Base-by-base conservation (phyloP, 2,888 invertebrate species). In the Sicus ferrugineus region DNA sequence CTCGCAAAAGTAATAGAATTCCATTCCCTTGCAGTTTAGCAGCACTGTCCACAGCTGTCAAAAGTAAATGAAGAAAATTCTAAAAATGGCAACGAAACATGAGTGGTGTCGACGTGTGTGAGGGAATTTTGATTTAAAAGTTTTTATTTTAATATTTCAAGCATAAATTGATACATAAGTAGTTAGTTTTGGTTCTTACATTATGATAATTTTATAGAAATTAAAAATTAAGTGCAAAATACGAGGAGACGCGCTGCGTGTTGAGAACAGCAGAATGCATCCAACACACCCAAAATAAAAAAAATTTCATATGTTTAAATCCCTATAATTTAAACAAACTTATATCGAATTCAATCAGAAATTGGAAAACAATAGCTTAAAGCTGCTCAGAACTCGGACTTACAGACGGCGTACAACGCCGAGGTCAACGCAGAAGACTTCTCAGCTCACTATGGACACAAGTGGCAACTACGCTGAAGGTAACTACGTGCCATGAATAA, bases 381-480 rank as follows among this genome's bases (percentile, higher is more conserved):
- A 54, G 7, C 54, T 54, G 54, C 21, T 54, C 28, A 28, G 26
- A 28, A 11, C 23, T 23, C 23, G 26, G 14, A 3, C 28, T 26
- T 11, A 16, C 11, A 54, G 28, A 28, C 6, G 54, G 54, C 54
- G 54, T 19, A 9, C 54, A 54, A 11, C 19, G 52, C 64, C 30
- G 31, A 54, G 54, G 23, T 38, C 65, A 54, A 42, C 23, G 42
- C 46, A 54, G 19, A n/a, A 3, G 31, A 31, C 58, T 59, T 46
- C 59, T 28, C n/a, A 30, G 46, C 46, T 31, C 67, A 74, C 67
- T 68, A 76, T 76, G 76, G 76, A 73, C 69, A 74, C 75, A 74
- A 75, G 80, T 77, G 78, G 78, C 76, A 78, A 80, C 73, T 80
- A 83, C 77, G 75, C 77, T 73, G 81, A 83, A 83, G 81, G 81